phyloP scores from a whole-genome alignment of 2,888 invertebrate species.

The Drosophila kuntzei region DNA sequence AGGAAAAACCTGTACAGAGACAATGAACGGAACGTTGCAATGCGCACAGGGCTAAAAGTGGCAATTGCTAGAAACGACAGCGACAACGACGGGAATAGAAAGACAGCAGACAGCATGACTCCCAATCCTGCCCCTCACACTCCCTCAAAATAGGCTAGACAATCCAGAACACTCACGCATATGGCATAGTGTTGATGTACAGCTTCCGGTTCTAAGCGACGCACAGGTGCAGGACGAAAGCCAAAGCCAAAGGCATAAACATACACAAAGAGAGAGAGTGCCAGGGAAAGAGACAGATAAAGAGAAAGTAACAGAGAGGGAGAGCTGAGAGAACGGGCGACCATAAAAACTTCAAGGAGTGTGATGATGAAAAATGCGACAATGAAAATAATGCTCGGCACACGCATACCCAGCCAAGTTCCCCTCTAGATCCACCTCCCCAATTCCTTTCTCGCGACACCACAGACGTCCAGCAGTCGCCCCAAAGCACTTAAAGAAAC shows the following conservation, averaged over 20 bases:
- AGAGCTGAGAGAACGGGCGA: conserved; percentile 15
- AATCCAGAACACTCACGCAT: conserved; percentile 48
- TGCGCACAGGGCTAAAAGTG: conserved; percentile 61
- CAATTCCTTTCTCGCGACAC: not conserved
- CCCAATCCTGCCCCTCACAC: conserved; percentile 15
- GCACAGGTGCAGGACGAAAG: conserved; percentile 74
- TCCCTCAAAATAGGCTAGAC: not conserved
- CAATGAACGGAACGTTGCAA: conserved; percentile 70
- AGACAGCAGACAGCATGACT: conserved; percentile 48
- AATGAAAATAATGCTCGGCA: conserved; percentile 80
- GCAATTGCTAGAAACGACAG: conserved; percentile 63
- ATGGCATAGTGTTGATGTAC: conserved; percentile 69
- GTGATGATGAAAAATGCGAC: conserved; percentile 83
- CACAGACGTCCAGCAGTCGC: conserved; percentile 24
- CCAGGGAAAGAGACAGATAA: not conserved
- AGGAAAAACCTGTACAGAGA: conserved; percentile 56
- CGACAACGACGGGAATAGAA: conserved; percentile 46
- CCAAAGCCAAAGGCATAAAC: conserved; percentile 22
- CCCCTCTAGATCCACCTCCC: not conserved
- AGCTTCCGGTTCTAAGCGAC: conserved; percentile 75
- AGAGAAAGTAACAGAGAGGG: conserved; percentile 13
- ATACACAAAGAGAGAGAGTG: not conserved
- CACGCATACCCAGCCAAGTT: conserved; percentile 52
- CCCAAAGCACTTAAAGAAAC: conserved; percentile 30
- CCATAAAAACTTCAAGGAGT: conserved; percentile 72